Evolutionary conservation across 2,888 invertebrate species (phyloP), one percentile per base, ranked within the genome.

Genomic region (Ashinkailepas kermadecensis): DNA sequence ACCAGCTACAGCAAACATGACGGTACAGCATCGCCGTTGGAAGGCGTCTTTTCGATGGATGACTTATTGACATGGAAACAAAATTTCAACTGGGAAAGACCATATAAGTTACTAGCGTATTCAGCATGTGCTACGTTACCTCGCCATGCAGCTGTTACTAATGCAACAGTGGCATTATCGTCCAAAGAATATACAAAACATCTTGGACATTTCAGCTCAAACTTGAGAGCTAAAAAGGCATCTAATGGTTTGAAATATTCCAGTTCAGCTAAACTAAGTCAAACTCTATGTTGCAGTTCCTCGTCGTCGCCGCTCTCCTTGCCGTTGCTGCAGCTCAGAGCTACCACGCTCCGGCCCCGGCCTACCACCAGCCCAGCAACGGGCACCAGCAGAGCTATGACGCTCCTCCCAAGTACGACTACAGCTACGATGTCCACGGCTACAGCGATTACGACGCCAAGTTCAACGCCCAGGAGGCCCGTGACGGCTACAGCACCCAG

Each of bases 391-490:
- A n/a, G 23, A 65, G 65, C 65, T 65, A 65, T n/a, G 65, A n/a
- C 23, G 9, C n/a, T 9, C 65, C 65, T 9, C n/a, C 65, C 23
- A n/a, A 80, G 25, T 83, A 83, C 81, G 11, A 67, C 13, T 83
- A 81, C 78, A 64, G 81, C 54, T 83, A 83, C 81, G 83, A 81
- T 23, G 83, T 83, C 39, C 57, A 80, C 67, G 83, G 82, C 81
- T 65, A 81, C 39, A 81, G 82, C 82, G 80, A 82, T 70, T 81
- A 82, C 62, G 80, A 80, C 70, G 70, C 81, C 82, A 70, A 80
- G 79, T 81, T 58, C 62, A 78, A 80, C 79, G 54, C 81, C 0
- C 81, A 83, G 67, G 64, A 54, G 65, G 81, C 81, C 64, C 81
- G 83, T 21, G 82, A 81, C 23, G 82, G 81, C 81, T 21, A 25